A percentile compares a stretch with the other conserved stretches of the same genome.
These are phyloP conservation scores for Leptopilina myrica DNA, from an alignment of 2,888 invertebrate species.

Conservation along the genomic window DNA sequence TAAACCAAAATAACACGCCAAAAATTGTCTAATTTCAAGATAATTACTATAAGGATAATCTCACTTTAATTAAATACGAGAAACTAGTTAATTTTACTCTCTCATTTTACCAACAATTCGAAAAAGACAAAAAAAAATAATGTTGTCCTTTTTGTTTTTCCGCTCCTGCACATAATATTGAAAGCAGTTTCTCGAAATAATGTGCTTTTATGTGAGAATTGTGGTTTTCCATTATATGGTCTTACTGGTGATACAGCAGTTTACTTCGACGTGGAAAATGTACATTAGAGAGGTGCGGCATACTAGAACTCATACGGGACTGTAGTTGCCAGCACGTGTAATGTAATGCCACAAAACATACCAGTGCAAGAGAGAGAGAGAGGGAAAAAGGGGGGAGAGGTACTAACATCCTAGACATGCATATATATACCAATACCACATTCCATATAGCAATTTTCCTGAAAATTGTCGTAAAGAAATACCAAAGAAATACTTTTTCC, in stretches of 20 bases:
- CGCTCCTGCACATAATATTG: background rate
- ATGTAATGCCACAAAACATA: slow-evolving; percentile 36
- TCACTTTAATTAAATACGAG: no score
- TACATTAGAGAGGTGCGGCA: slow-evolving; percentile 59
- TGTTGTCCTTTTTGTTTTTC: no score
- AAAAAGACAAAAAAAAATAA: no score
- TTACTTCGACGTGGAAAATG: slow-evolving; percentile 65
- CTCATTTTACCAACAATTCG: no score
- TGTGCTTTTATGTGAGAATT: slow-evolving; percentile 28
- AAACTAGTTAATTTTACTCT: no score
- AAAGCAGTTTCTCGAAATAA: slow-evolving; percentile 7
- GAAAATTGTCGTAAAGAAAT: slow-evolving; percentile 61
- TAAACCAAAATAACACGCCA: no score
- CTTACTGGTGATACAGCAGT: slow-evolving; percentile 53
- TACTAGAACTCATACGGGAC: slow-evolving; percentile 46
- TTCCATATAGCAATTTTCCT: slow-evolving; percentile 58
- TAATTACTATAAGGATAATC: no score
- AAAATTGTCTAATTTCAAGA: no score
- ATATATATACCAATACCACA: slow-evolving; percentile 43
- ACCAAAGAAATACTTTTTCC: slow-evolving; percentile 51
- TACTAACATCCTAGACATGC: slow-evolving; percentile 48
- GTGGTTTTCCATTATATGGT: slow-evolving; percentile 46
- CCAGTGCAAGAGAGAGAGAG: background rate
- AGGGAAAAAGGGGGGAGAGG: background rate
- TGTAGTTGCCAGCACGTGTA: slow-evolving; percentile 10